phyloP scores from a whole-genome alignment of 2,888 invertebrate genomes.

The Amiota minor region DNA sequence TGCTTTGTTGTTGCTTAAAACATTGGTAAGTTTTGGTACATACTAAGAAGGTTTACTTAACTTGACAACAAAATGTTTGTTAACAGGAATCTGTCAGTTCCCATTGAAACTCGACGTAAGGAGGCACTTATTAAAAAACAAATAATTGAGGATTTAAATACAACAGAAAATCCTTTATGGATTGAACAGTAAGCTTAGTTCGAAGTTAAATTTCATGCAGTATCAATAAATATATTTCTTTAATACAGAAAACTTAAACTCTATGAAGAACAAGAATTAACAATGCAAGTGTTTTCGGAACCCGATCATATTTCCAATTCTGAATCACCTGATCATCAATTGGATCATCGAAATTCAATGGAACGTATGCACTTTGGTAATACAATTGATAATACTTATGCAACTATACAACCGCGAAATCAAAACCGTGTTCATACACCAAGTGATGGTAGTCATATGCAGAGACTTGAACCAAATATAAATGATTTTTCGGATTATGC shows the following conservation, averaged over 20 bases:
- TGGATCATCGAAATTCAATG: constrained; percentile 70
- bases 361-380: constrained; percentile 71
- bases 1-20: constrained; percentile 90
- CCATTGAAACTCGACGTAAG: constrained; percentile 86
- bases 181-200: constrained; percentile 83
- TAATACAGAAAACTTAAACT: constrained; percentile 83
- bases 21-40: constrained; percentile 78
- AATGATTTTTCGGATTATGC: constrained; percentile 73
- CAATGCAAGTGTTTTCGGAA: constrained; percentile 93
- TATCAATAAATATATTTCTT: not conserved
- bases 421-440: constrained; percentile 49
- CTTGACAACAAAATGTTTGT: not conserved
- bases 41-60: not conserved
- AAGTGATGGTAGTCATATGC: constrained; percentile 31
- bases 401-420: constrained; percentile 73
- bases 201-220: no score
- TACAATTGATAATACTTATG: constrained; percentile 73
- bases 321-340: constrained; percentile 67
- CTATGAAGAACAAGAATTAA: constrained; percentile 93
- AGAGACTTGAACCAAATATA: constrained; percentile 64
- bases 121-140: constrained; percentile 88
- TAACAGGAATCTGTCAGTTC: constrained; percentile 83
- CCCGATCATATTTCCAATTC: constrained; percentile 76
- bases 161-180: constrained; percentile 94
- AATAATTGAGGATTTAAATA: constrained; percentile 88